These are phyloP conservation scores for Tupiocoris notatus DNA, from an alignment of 2,888 invertebrate genomes.

Conservation along the genomic window DNA sequence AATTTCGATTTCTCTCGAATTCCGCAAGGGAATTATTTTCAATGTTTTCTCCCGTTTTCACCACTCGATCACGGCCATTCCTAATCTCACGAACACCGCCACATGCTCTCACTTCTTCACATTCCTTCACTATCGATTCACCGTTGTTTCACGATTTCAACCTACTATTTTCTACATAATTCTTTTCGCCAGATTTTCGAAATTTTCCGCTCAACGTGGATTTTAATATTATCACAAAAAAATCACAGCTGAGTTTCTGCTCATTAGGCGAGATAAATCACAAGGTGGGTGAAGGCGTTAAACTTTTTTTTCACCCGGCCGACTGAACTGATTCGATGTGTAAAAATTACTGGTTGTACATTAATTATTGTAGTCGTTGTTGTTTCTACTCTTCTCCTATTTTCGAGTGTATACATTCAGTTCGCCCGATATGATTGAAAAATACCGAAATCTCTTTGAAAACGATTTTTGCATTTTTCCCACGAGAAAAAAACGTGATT, in stretches of 20 bases:
- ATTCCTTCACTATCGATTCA: background rate
- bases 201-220: background rate
- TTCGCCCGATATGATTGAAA: conserved; percentile 19
- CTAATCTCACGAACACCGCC: background rate
- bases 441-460: background rate
- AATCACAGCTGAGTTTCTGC: no score
- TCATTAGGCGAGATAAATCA: conserved; percentile 34
- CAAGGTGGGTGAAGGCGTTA: conserved; percentile 36
- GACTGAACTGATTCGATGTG: conserved; percentile 39
- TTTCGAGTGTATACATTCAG: conserved; percentile 29
- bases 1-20: background rate
- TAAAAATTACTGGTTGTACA: conserved; percentile 41
- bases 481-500: background rate
- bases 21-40: background rate
- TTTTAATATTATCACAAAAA: background rate
- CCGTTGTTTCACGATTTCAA: background rate
- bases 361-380: conserved; percentile 46
- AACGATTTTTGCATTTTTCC: background rate
- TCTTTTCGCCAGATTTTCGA: background rate
- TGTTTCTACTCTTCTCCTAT: conserved; percentile 43
- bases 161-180: no score
- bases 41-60: background rate
- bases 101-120: background rate
- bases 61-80: background rate
- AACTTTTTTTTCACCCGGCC: conserved; percentile 23